phyloP scores from a whole-genome alignment of 2,113 vertebrate species.

The Nyctibius bracteatus region DNA sequence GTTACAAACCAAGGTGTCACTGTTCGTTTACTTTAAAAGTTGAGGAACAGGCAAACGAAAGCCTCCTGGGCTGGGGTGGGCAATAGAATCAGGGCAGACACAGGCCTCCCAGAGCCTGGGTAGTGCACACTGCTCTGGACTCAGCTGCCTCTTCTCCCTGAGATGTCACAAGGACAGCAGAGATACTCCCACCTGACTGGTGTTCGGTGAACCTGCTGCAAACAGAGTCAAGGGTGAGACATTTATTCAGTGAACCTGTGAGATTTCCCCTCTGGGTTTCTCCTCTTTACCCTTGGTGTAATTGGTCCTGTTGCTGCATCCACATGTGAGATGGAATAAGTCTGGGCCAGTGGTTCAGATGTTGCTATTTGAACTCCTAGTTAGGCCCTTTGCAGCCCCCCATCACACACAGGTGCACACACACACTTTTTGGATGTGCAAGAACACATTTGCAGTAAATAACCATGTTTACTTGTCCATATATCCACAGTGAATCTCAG shows the following conservation, averaged over 20 bases:
- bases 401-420: rapidly evolving
- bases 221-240: not conserved
- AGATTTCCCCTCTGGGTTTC: not conserved
- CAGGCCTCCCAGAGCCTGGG: not conserved
- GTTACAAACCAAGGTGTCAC: not conserved
- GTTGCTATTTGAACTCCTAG: not conserved
- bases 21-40: not conserved
- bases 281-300: not conserved
- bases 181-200: not conserved
- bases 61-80: not conserved
- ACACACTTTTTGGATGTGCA: not conserved
- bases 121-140: not conserved
- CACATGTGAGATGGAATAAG: not conserved
- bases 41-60: not conserved
- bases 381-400: not conserved
- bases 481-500: not conserved
- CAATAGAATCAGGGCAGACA: not conserved
- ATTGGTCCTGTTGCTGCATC: not conserved
- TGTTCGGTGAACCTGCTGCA: not conserved
- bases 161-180: not conserved
- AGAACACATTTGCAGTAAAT: not conserved
- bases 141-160: not conserved
- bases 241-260: not conserved
- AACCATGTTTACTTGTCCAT: rapidly evolving
- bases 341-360: not conserved